Evolutionary conservation across 2,113 vertebrate species (phyloP), one percentile per base, ranked within the genome.

Genomic region (Melanotaenia duboulayi): DNA sequence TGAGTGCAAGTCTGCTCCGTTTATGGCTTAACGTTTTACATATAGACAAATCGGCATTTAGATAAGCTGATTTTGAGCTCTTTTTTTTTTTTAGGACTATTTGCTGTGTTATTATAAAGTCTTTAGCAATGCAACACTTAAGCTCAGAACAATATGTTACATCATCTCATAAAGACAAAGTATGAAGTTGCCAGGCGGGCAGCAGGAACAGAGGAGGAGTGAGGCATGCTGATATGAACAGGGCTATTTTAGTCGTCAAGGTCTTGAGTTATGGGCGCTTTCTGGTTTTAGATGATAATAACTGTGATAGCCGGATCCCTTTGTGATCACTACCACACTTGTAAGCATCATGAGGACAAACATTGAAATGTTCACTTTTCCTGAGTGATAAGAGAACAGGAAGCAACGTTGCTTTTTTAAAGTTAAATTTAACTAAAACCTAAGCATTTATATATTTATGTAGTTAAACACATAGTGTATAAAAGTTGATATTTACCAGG

Each of bases 191-290:
- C 74, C 74, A 87, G 81, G 83, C 82, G 81, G 76, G 85, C 86
- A 87, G 84, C 83, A 82, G 76, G 71, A 77, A 68, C 80, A 73
- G 75, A 81, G 72, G 73, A 78, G 69, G 84, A 84, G 77, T 42
- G 83, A 88, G 82, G 81, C 70, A 73, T 46, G 66, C 85, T 83
- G 89, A 90, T 92, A 90, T 88, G 85, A 90, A 74, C 77, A 48
- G 32, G 64, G 84, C 81, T 94, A 92, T 92, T 94, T 94, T 89
- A 75, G 91, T 89, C 75, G 9, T n/a, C 7, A 40, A 80, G 78
- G 82, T 81, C 82, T 80, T 63, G 69, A 78, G 76, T 77, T 86
- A 60, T 65, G 74, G 68, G 37, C 71, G 70, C 89, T 89, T 75
- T 80, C 63, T 87, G 80, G 68, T 83, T 88, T 89, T 68, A 48